Percentiles rank a stretch among this genome's conserved stretches.
Evolutionary conservation across 2,888 invertebrate species (phyloP).

Genomic region (Athetis lepigone): DNA sequence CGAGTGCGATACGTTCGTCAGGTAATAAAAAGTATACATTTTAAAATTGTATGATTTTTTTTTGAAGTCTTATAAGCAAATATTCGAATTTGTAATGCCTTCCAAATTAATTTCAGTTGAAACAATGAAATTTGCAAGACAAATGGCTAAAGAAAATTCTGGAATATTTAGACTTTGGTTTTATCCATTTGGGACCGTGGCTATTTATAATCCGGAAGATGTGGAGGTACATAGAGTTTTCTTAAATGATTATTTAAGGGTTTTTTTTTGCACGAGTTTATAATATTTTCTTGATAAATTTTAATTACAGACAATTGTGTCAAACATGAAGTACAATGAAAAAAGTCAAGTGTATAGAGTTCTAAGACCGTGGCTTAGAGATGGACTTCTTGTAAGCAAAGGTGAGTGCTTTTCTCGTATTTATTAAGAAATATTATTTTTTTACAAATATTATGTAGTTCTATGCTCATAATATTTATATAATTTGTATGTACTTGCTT

Average conservation of each 20-base stretch:
- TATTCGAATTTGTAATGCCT: no score
- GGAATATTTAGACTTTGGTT: conserved; percentile 74
- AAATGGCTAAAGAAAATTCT: conserved; percentile 64
- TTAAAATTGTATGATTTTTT: no score
- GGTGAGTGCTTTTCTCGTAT: conserved; percentile 65
- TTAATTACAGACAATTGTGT: conserved; percentile 81
- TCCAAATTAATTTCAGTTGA: conserved; percentile 65
- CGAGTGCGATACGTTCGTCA: conserved; percentile 61
- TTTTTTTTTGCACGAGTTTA: no score
- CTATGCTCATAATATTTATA: no score
- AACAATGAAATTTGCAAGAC: conserved; percentile 70
- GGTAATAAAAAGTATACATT: no score
- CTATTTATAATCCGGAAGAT: conserved; percentile 85
- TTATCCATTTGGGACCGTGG: conserved; percentile 69
- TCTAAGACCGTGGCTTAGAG: conserved; percentile 87
- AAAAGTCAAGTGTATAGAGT: conserved; percentile 88
- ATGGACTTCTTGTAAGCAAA: conserved; percentile 87
- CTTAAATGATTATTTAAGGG: no score
- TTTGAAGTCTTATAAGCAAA: no score
- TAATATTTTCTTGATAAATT: no score
- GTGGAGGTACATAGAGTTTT: conserved; percentile 83
- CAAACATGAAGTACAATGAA: conserved; percentile 84
- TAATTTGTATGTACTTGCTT: background rate
- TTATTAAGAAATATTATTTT: no score
- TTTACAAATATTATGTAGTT: no score